Evolutionary conservation across 37 sponge, comb jelly and placozoan genomes (phyloP).

Genomic region (Ianthella basta): DNA sequence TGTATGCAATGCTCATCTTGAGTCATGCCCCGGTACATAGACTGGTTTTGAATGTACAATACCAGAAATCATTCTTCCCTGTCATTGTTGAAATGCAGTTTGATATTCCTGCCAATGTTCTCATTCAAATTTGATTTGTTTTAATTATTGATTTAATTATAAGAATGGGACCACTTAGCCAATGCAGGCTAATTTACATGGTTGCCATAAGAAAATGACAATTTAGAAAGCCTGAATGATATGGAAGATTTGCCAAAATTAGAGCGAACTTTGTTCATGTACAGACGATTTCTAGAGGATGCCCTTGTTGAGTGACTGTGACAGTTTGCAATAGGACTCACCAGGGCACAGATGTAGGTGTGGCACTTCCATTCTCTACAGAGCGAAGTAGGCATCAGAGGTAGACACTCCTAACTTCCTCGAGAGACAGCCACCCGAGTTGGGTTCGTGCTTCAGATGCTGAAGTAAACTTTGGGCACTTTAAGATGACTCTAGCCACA

Average conservation of each 20-base stretch:
- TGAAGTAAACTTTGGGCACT: neutral
- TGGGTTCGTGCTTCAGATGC: conserved; percentile 14
- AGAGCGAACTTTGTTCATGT: neutral
- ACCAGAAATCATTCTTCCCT: too few species aligned
- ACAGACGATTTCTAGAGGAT: neutral
- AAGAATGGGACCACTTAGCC: too few species aligned
- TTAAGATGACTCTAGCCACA: conserved; percentile 14
- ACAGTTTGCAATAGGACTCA: conserved; percentile 16
- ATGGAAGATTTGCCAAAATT: conserved; percentile 28
- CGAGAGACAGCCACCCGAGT: conserved; percentile 1
- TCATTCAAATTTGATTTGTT: too few species aligned
- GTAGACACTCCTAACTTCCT: neutral
- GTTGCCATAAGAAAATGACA: neutral
- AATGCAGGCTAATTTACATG: too few species aligned
- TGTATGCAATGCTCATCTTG: too few species aligned
- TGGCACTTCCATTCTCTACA: neutral
- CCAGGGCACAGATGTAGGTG: neutral
- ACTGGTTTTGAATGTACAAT: too few species aligned
- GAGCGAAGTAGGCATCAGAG: neutral
- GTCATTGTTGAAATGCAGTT: too few species aligned
- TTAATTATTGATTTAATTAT: too few species aligned
- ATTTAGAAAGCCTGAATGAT: conserved; percentile 9
- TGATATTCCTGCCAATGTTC: too few species aligned
- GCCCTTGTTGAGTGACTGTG: neutral
- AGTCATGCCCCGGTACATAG: too few species aligned